These are phyloP conservation scores for Oscheius onirici DNA, from an alignment of 2,888 invertebrate species.

Conservation along the genomic window DNA sequence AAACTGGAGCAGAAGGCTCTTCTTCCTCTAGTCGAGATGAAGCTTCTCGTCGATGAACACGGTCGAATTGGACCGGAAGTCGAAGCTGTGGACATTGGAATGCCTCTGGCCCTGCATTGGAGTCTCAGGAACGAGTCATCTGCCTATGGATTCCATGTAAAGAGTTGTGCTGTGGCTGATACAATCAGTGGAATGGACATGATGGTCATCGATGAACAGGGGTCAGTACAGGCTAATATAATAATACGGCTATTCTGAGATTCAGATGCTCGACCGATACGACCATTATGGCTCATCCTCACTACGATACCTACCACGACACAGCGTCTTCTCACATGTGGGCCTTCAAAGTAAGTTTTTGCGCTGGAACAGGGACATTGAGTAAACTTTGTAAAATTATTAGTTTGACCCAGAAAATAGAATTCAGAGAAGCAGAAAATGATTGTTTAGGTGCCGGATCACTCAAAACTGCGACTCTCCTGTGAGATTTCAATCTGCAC, in stretches of 20 bases:
- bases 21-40: conserved; percentile 66
- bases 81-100: conserved; percentile 62
- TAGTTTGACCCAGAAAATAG: no score
- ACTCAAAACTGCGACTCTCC: conserved; percentile 59
- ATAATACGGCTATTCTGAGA: no score
- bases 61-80: conserved; percentile 50
- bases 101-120: conserved; percentile 67
- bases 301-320: conserved; percentile 71
- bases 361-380: no score
- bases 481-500: conserved; percentile 68
- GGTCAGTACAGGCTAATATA: conserved; percentile 46
- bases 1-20: conserved; percentile 68
- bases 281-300: conserved; percentile 69
- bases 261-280: conserved; percentile 70
- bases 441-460: conserved; percentile 63
- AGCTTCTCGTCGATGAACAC: conserved; percentile 64
- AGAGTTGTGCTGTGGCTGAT: conserved; percentile 68
- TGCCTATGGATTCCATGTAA: conserved; percentile 70
- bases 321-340: conserved; percentile 70
- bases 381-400: no score
- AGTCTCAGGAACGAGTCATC: conserved; percentile 54
- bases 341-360: conserved; percentile 63
- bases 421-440: no score
- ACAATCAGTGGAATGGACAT: conserved; percentile 60
- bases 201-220: conserved; percentile 66